Evolutionary conservation across 2,888 invertebrate genomes (phyloP), one percentile per base, ranked within the genome.

Genomic region (Pheosia gnoma): DNA sequence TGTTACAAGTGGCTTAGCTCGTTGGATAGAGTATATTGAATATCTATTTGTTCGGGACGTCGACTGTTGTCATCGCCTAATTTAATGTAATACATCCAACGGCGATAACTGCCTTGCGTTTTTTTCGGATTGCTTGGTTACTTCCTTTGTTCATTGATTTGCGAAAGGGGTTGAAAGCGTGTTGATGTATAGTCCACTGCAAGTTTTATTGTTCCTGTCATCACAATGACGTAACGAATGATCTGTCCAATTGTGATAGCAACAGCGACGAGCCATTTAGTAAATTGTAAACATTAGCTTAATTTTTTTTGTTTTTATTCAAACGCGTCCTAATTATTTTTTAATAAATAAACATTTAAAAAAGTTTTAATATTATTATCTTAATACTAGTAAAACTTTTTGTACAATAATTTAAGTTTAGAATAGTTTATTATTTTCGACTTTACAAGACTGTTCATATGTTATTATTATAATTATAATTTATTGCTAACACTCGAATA

Each of bases 361-460:
- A 73, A 78, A 77, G 67, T 60, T 61, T 58, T 67, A 68, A 70
- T 63, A 67, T 65, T 74, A 78, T 78, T 77, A 78, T 76, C 70
- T 78, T 76, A 70, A 74, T 79, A 78, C 63, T 74, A 79, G 74
- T 80, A 79, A 82, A 78, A 79, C 60, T 82, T 83, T 87, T 83
- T 88, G 84, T 87, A 81, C 77, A 77, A 81, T 81, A 80, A 67
- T 66, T 67, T 74, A 71, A 78, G 72, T 84, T 82, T 85, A 85
- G 83, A 82, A 45, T 85, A 81, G 75, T 78, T 74, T 83, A 79
- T 76, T 70, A 74, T 80, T 83, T 85, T 86, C 83, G 78, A 82
- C 86, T 88, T 86, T 85, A 85, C 85, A 91, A 91, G 92, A 91
- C 91, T 92, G 92, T 90, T 88, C 79, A 78, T 85, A 82, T 84